Evolutionary conservation across 2,888 invertebrate genomes (phyloP).

Genomic region (Noctua pronuba): DNA sequence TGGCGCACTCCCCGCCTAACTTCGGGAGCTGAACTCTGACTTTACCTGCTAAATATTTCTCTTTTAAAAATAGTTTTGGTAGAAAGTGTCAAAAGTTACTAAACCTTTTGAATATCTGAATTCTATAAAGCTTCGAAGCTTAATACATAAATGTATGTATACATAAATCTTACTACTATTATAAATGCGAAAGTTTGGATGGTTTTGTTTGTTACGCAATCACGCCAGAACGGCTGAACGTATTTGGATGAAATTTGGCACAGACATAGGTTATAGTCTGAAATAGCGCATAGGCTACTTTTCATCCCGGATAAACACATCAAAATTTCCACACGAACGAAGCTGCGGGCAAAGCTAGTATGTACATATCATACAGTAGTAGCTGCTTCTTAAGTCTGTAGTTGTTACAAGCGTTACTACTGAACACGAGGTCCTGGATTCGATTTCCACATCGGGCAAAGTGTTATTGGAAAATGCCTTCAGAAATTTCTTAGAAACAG

Average conservation of each 20-base stretch:
- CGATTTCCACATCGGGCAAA: neutral
- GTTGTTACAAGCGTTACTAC: neutral
- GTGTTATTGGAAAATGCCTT: neutral
- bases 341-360: too few relatives aligned
- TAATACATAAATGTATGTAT: neutral
- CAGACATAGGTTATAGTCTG: neutral
- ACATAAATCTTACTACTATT: neutral
- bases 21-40: conserved; percentile 38
- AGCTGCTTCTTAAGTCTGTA: too few relatives aligned
- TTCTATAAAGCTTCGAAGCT: neutral
- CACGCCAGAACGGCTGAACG: neutral
- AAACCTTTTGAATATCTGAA: conserved; percentile 10
- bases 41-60: conserved; percentile 52
- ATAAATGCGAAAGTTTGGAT: neutral
- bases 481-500: neutral
- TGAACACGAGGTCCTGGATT: neutral
- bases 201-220: neutral
- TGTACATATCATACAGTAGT: too few relatives aligned
- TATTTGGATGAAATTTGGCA: neutral
- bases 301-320: neutral
- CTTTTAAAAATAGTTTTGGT: conserved; percentile 49
- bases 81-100: conserved; percentile 21
- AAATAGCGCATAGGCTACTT: neutral
- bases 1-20: conserved; percentile 28
- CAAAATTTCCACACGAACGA: neutral